Evolutionary conservation across 2,888 invertebrate genomes (phyloP).

Genomic region (Cecidostiba fungosa): DNA sequence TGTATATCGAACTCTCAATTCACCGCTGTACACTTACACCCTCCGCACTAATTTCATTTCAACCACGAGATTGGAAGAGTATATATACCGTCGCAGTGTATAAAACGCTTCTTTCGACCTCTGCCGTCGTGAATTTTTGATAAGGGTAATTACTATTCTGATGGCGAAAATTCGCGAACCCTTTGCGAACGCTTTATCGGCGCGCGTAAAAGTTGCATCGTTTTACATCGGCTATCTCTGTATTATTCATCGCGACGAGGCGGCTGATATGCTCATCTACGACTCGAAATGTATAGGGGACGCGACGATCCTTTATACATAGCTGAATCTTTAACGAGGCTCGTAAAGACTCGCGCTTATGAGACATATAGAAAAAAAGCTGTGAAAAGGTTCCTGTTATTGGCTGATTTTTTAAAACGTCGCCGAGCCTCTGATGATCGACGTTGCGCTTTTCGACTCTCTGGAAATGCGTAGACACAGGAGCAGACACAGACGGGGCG

Average conservation of each 20-base stretch:
- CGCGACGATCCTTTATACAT: slow-evolving; percentile 22
- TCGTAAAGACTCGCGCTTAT: neutral
- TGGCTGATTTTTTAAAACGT: neutral
- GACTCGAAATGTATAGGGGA: neutral
- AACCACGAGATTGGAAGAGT: neutral
- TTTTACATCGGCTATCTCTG: slow-evolving; percentile 29
- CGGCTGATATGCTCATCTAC: neutral
- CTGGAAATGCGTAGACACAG: neutral
- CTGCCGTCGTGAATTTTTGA: neutral
- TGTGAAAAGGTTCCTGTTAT: neutral
- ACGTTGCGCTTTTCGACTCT: neutral
- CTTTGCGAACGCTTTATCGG: neutral
- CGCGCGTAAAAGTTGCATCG: slow-evolving; percentile 35
- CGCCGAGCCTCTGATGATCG: too few species aligned
- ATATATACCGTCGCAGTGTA: neutral
- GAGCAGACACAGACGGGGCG: neutral
- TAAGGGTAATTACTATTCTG: neutral
- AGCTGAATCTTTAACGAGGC: slow-evolving; percentile 44
- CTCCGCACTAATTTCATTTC: neutral
- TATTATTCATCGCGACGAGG: slow-evolving; percentile 37
- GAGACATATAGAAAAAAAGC: neutral
- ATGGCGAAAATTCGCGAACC: slow-evolving; percentile 22
- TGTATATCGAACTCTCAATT: neutral
- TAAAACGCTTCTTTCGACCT: neutral
- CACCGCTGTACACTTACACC: neutral